Evolutionary conservation across 1,140 invertebrate species (phyloP).

Genomic region (Eubasilissa regina): DNA sequence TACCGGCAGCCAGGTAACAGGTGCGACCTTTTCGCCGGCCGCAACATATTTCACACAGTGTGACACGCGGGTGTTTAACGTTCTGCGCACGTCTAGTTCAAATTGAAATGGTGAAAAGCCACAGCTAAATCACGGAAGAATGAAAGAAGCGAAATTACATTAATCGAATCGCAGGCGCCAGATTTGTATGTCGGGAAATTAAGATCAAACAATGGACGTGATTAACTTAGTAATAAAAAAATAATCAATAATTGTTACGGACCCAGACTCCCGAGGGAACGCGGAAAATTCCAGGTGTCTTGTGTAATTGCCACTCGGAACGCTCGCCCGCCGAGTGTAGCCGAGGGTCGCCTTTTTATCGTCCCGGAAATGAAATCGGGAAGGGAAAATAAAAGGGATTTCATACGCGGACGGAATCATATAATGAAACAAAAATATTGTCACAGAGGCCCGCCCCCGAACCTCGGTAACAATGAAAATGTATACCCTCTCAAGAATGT

Average conservation of each 20-base stretch:
- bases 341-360: constrained; percentile 33
- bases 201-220: too few relatives aligned
- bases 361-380: constrained; percentile 43
- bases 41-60: constrained; percentile 38
- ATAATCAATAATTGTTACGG: too few relatives aligned
- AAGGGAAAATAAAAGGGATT: constrained; percentile 10
- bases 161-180: too few relatives aligned
- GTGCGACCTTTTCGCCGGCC: constrained; percentile 29
- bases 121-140: too few relatives aligned
- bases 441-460: not conserved
- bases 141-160: too few relatives aligned
- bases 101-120: too few relatives aligned
- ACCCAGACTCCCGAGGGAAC: too few relatives aligned
- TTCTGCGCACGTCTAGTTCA: not conserved
- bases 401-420: not conserved
- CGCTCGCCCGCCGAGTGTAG: constrained; percentile 8
- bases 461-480: constrained; percentile 27
- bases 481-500: constrained; percentile 32
- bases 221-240: too few relatives aligned
- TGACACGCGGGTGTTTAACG: constrained; percentile 32
- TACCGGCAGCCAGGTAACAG: constrained; percentile 20
- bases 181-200: too few relatives aligned
- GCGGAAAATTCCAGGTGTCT: constrained; percentile 21
- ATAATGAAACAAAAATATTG: constrained; percentile 42
- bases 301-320: constrained; percentile 18